Base-by-base conservation (phyloP, 2,888 invertebrate genomes). In the Agrotis exclamationis region DNA sequence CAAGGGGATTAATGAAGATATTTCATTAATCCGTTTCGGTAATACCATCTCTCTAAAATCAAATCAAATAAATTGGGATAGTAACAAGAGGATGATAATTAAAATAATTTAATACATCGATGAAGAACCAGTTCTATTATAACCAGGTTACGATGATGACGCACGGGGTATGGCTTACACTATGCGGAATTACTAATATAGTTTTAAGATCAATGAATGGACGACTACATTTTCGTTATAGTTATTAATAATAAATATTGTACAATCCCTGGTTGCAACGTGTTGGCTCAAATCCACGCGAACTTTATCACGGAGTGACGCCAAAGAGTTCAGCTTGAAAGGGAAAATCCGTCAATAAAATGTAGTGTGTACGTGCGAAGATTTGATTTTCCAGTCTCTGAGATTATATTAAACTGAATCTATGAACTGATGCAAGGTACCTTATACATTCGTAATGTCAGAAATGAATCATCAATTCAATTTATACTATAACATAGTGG, bases 201-300 rank as follows among this genome's bases (percentile, higher is more conserved):
- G 20, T 58, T 16, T 56, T 81, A 63, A 39, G 45, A 68, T 65
- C 48, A 68, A 62, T 72, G 22, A 68, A 62, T 72, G 22, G 13
- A 53, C 11, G 51, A 58, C 51, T 20, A 58, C 64, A 73, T 72
- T 67, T 68, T 63, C 20, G 22, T 39, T 66, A 47, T 60, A 66
- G 78, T 77, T 63, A 78, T 76, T 79, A 57, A 62, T 54, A 72
- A 77, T 79, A 82, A 79, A 78, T 70, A 64, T 16, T 51, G 48
- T 62, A 51, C 79, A 81, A 84, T 81, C 81, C 68, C 63, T 62
- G 20, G 69, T 75, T 39, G 58, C 59, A 66, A 59, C 58, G 24
- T 71, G 45, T 83, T 85, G 85, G 86, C 85, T 70, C 64, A 62
- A 65, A 66, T 84, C 81, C 81, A 85, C 44, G 58, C 45, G 62